These are phyloP conservation scores for Trissonchulus latispiculum DNA, from an alignment of 2,888 invertebrate genomes.

Conservation along the genomic window DNA sequence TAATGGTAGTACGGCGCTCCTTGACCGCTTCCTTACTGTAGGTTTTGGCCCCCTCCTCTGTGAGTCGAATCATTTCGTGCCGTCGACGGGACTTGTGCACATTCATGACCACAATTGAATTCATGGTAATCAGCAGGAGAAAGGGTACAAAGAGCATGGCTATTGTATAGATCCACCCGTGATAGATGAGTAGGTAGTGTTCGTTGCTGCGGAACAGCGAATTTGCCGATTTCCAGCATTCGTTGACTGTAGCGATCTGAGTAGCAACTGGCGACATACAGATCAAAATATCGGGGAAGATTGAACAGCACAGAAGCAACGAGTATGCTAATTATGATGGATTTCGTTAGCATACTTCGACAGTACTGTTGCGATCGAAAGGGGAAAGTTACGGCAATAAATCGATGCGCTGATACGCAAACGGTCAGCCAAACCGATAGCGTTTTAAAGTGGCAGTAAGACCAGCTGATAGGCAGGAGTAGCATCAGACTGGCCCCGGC, in stretches of 20 bases:
- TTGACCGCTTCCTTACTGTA: constrained; percentile 31
- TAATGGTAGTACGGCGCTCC: constrained; percentile 47
- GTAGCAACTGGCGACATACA: constrained; percentile 22
- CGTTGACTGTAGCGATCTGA: neutral
- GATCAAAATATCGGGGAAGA: constrained; percentile 46
- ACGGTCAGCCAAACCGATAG: constrained; percentile 51
- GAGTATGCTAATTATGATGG: constrained; percentile 43
- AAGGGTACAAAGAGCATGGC: constrained; percentile 46
- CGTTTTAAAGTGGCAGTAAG: constrained; percentile 32
- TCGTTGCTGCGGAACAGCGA: constrained; percentile 38
- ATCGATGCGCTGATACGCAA: constrained; percentile 66
- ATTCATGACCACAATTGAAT: constrained; percentile 41
- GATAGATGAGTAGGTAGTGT: constrained; percentile 39
- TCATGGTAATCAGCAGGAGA: constrained; percentile 43
- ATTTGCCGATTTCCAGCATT: constrained; percentile 11
- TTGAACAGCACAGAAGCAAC: constrained; percentile 45
- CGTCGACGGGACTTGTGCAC: constrained; percentile 41
- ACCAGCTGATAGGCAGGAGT: constrained; percentile 30
- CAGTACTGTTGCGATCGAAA: constrained; percentile 46
- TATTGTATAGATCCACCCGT: constrained; percentile 41
- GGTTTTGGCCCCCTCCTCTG: neutral
- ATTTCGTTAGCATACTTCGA: constrained; percentile 42
- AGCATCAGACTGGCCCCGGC: constrained; percentile 24
- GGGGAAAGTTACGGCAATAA: constrained; percentile 51
- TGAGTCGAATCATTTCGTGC: constrained; percentile 31